Evolutionary conservation across 2,888 invertebrate species (phyloP), one percentile per base, ranked within the genome.

Genomic region (Beris morrisii): DNA sequence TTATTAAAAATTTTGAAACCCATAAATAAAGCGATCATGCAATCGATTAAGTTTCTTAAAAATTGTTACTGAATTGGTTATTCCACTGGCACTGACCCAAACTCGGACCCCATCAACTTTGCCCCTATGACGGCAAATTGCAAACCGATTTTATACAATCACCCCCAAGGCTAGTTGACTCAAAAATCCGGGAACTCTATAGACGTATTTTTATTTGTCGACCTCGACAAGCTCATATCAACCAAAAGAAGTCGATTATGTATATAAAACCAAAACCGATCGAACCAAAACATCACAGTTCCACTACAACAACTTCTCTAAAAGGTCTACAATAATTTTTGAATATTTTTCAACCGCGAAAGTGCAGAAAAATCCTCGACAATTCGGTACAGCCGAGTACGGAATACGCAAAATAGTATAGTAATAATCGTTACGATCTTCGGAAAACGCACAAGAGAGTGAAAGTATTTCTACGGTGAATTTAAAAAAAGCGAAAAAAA

Each of bases 261-360:
- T 61, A 61, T 61, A 61, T 61, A 61, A 61, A 61, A 61, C 52
- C 50, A 61, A 38, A 61, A 38, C 9, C 61, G 30, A n/a, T 38
- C 28, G 38, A 11, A 7, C 13, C 31, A 61, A 61, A 12, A 15
- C 28, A 61, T 61, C 61, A 61, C 38, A 46, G 38, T 52, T 61
- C 38, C 52, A 22, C 61, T 12, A 28, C 58, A 43, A 56, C 43
- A 7, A 12, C 56, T 56, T 44, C 15, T 44, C 28, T 15, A 52
- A 12, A 12, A 9, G 15, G 52, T 52, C 22, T 13, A 11, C 28
- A 9, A 2, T 15, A 52, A 6, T 52, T 48, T 52, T 22, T 28
- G 52, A 54, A 9, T n/a, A 31, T 22, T 22, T 22, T 22, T 54
- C 28, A 9, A 54, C 3, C 13, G 28, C 15, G 32, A 12, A 31